phyloP scores from a whole-genome alignment of 2,888 invertebrate species.

The Fragum fragum region DNA sequence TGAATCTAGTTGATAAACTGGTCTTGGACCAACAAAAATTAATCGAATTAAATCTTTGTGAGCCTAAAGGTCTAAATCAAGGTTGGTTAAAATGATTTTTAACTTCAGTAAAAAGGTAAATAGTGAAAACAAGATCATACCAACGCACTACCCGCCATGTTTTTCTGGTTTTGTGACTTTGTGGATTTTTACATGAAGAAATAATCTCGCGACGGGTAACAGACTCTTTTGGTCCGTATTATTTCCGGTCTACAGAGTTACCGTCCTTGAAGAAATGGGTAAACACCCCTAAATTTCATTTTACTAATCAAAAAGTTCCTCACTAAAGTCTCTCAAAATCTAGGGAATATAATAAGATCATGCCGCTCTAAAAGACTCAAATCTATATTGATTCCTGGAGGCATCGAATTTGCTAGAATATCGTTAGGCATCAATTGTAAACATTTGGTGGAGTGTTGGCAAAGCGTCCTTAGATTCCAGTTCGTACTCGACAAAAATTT shows the following conservation, averaged over 20 bases:
- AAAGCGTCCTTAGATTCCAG: constrained; percentile 25
- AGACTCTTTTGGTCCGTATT: not conserved
- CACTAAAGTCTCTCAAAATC: no score
- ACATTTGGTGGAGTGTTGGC: constrained; percentile 5
- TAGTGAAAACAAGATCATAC: not conserved
- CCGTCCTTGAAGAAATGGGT: not conserved
- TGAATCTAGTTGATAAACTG: no score
- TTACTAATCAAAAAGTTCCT: not conserved
- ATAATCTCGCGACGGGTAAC: not conserved
- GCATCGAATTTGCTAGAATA: no score
- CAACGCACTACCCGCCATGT: constrained; percentile 25
- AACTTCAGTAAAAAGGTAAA: no score
- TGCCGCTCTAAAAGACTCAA: no score
- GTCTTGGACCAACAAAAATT: no score
- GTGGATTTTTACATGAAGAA: not conserved
- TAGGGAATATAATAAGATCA: no score
- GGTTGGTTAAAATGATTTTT: no score
- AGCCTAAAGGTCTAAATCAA: no score
- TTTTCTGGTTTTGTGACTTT: not conserved
- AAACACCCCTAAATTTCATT: not conserved
- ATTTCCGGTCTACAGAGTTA: constrained; percentile 7
- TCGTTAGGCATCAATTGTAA: not conserved
- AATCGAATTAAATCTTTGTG: no score
- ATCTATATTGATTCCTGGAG: no score
- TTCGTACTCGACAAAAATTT: no score